Evolutionary conservation across 2,888 invertebrate genomes (phyloP).

Genomic region (Schizaphis graminum): DNA sequence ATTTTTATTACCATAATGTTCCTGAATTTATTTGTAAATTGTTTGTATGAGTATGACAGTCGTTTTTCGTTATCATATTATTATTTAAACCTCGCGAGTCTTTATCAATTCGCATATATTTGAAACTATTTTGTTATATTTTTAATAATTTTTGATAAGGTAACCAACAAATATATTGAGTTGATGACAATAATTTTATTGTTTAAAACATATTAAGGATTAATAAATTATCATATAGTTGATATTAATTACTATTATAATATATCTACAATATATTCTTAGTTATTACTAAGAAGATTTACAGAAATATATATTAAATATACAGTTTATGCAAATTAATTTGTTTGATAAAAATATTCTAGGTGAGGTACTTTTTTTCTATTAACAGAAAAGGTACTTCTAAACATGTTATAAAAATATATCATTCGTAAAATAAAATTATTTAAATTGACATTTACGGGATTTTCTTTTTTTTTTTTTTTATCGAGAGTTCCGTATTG

Average conservation of each 20-base stretch:
- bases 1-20: not conserved
- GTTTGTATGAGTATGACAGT: not conserved
- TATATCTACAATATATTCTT: no score
- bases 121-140: not conserved
- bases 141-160: not conserved
- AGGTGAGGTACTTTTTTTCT: not conserved
- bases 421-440: not conserved
- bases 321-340: not conserved
- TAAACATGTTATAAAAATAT: not conserved
- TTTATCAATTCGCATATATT: not conserved
- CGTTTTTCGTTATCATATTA: not conserved
- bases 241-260: not conserved
- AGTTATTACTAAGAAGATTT: not conserved
- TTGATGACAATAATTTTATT: not conserved
- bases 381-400: not conserved
- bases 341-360: not conserved
- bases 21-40: not conserved
- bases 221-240: not conserved
- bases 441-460: slow-evolving; percentile 7
- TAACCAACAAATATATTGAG: not conserved
- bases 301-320: not conserved
- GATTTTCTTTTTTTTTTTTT: slow-evolving; percentile 5
- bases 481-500: not conserved
- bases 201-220: not conserved
- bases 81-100: not conserved